phyloP scores from a whole-genome alignment of 2,113 vertebrate species.

The Rhinolophus ferrumequinum region DNA sequence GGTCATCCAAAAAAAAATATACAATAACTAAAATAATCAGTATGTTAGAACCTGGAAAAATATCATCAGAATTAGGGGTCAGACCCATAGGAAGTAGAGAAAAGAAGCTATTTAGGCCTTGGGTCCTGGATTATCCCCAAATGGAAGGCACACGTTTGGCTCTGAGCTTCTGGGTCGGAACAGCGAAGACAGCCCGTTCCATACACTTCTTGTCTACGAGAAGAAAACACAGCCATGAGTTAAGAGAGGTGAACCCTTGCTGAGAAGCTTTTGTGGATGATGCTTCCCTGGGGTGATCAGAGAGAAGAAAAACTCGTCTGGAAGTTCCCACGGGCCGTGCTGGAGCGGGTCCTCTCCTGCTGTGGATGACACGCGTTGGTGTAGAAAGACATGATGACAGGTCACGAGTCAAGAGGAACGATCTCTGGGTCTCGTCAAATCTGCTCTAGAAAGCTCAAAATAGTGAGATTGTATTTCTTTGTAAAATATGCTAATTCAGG shows the following conservation, averaged over 20 bases:
- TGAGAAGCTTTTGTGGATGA: not conserved
- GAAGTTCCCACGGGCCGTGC: fast-evolving
- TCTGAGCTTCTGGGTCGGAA: not conserved
- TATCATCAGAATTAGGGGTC: not conserved
- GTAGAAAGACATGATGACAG: fast-evolving
- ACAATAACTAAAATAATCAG: not conserved
- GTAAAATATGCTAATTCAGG: not conserved
- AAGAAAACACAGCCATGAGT: fast-evolving
- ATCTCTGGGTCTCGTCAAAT: too few relatives aligned
- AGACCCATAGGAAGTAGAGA: not conserved
- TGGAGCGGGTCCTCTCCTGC: fast-evolving
- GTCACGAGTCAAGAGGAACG: not conserved
- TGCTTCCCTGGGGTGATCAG: not conserved
- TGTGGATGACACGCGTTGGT: fast-evolving
- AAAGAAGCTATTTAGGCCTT: not conserved
- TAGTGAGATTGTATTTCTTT: not conserved
- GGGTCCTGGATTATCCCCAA: not conserved
- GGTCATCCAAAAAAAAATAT: not conserved
- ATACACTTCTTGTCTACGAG: fast-evolving
- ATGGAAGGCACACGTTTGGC: too few relatives aligned
- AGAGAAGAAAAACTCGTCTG: fast-evolving
- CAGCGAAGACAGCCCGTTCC: fast-evolving
- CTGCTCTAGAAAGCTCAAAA: not conserved
- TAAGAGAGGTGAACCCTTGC: not conserved
- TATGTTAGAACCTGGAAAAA: not conserved